phyloP scores from a whole-genome alignment of 2,888 invertebrate genomes.

The Willowsia nigromaculata region DNA sequence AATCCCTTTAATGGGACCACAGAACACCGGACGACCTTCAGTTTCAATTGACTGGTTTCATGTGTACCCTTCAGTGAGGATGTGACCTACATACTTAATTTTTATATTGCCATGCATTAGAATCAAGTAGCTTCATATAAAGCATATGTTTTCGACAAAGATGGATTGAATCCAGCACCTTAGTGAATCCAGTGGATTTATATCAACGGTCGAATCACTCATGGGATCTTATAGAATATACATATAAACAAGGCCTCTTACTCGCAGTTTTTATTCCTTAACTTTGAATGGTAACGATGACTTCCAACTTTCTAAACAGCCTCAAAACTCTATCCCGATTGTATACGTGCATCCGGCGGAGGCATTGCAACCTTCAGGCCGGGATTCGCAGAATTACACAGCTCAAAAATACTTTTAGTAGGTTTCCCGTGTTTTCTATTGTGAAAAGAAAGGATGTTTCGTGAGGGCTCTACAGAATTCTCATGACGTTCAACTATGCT shows the following conservation, averaged over 20 bases:
- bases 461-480: slow-evolving; percentile 9
- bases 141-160: background rate
- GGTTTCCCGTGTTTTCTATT: background rate
- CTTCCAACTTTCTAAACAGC: background rate
- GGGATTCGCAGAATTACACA: background rate
- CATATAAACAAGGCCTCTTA: background rate
- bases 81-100: background rate
- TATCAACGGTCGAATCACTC: background rate
- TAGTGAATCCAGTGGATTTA: background rate
- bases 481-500: background rate
- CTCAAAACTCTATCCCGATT: background rate
- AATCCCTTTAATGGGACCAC: background rate
- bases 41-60: slow-evolving; percentile 29
- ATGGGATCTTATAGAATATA: background rate
- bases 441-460: background rate
- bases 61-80: background rate
- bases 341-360: background rate
- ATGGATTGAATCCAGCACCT: background rate
- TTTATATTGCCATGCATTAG: background rate
- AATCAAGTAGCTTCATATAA: background rate
- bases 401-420: background rate
- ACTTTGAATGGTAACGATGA: background rate
- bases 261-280: background rate
- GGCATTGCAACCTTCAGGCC: background rate
- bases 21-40: background rate